These are phyloP conservation scores for Australoheros facetus DNA, from an alignment of 2,797 vertebrate genomes.

Conservation along the genomic window DNA sequence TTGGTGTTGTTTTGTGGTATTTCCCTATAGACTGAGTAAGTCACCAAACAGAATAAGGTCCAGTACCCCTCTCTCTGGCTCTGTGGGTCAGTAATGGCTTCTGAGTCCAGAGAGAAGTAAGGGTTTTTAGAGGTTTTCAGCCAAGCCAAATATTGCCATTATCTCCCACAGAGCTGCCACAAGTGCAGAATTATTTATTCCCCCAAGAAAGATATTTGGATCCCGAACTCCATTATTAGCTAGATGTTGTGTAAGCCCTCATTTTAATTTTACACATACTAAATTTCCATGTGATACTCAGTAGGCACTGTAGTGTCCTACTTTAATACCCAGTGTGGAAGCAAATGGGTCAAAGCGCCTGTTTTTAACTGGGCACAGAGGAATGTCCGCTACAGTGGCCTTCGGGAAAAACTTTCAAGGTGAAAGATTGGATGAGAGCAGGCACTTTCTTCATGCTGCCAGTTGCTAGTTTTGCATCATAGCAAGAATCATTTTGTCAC, in stretches of 20 bases:
- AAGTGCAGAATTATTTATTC: slow-evolving; percentile 36
- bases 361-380: slow-evolving; percentile 28
- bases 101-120: background rate
- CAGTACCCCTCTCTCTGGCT: background rate
- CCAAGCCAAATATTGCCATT: slow-evolving; percentile 17
- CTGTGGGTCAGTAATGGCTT: slow-evolving; percentile 1
- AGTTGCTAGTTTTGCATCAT: slow-evolving; percentile 5
- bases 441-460: background rate
- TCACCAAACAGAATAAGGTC: background rate
- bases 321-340: slow-evolving; percentile 41
- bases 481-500: slow-evolving; percentile 32
- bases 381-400: slow-evolving; percentile 6
- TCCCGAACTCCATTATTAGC: slow-evolving; percentile 21
- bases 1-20: background rate
- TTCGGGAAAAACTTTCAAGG: slow-evolving; percentile 35
- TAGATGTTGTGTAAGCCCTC: slow-evolving; percentile 23
- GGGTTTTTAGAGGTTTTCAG: background rate
- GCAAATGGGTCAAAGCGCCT: slow-evolving; percentile 47
- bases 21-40: background rate
- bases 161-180: slow-evolving; percentile 2
- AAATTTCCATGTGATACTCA: slow-evolving; percentile 39
- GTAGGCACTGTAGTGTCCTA: slow-evolving; percentile 40
- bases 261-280: slow-evolving; percentile 50
- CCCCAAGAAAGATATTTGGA: slow-evolving; percentile 6
- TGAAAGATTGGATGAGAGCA: slow-evolving; percentile 18